A percentile compares a stretch with the other conserved stretches of the same genome.
phyloP scores from a whole-genome alignment of 35 echinoderm and acorn worm species.

The Ophiothrix spiculata region DNA sequence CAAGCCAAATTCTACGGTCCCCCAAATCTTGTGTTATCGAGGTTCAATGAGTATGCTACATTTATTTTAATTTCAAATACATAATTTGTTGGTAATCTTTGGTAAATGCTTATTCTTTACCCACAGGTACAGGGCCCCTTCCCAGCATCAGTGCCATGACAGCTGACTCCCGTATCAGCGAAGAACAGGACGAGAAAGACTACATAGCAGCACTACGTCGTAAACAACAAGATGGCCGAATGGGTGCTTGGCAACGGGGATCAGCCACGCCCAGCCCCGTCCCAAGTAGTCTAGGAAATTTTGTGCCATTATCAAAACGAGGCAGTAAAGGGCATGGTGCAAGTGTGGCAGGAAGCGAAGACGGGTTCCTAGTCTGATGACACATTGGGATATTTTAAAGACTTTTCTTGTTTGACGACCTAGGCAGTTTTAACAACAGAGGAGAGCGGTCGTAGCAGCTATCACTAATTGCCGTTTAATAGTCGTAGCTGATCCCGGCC shows the following conservation, averaged over 20 bases:
- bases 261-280: conserved; percentile 65
- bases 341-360: conserved; percentile 61
- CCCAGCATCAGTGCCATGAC: conserved; percentile 22
- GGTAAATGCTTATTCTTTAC: no score
- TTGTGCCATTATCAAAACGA: conserved; percentile 62
- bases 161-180: conserved; percentile 60
- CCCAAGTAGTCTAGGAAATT: conserved; percentile 70
- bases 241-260: background rate
- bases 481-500: no score
- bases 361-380: conserved; percentile 87
- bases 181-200: conserved; percentile 70
- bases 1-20: no score
- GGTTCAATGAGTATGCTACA: no score
- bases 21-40: no score
- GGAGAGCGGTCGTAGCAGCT: no score
- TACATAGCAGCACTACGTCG: conserved; percentile 63
- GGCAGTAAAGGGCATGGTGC: background rate
- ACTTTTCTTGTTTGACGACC: no score
- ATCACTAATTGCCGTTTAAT: no score
- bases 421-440: no score
- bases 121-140: background rate
- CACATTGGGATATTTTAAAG: no score
- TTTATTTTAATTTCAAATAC: no score
- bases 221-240: conserved; percentile 39
- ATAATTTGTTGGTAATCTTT: no score